Evolutionary conservation across 2,888 invertebrate genomes (phyloP).

Genomic region (Chaitophorus viminalis): DNA sequence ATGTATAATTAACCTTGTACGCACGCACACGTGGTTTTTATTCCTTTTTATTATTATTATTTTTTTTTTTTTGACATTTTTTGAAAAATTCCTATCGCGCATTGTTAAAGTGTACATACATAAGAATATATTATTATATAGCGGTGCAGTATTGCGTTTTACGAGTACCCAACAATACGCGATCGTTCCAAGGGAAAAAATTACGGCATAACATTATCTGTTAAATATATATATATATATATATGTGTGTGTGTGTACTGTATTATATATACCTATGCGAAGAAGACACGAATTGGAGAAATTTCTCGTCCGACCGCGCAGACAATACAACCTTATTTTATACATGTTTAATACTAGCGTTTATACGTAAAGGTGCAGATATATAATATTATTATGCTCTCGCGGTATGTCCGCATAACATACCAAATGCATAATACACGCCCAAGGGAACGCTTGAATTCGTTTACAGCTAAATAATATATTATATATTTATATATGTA

Average conservation of each 20-base stretch:
- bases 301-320: background rate
- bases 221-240: background rate
- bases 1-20: constrained; percentile 9
- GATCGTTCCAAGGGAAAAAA: background rate
- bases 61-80: background rate
- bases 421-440: background rate
- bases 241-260: background rate
- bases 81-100: background rate
- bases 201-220: background rate
- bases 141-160: too few species aligned
- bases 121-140: background rate
- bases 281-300: background rate
- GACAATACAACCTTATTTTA: background rate
- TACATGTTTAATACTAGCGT: background rate
- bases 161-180: background rate
- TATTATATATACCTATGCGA: too few species aligned
- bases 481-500: too few species aligned
- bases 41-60: background rate
- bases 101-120: background rate
- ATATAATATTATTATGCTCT: too few species aligned
- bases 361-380: too few species aligned
- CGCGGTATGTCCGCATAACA: too few species aligned
- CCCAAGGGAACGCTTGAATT: background rate
- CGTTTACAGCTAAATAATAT: background rate
- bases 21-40: background rate